These are phyloP conservation scores for Tribolium madens DNA, from an alignment of 1,140 invertebrate genomes.

Conservation along the genomic window DNA sequence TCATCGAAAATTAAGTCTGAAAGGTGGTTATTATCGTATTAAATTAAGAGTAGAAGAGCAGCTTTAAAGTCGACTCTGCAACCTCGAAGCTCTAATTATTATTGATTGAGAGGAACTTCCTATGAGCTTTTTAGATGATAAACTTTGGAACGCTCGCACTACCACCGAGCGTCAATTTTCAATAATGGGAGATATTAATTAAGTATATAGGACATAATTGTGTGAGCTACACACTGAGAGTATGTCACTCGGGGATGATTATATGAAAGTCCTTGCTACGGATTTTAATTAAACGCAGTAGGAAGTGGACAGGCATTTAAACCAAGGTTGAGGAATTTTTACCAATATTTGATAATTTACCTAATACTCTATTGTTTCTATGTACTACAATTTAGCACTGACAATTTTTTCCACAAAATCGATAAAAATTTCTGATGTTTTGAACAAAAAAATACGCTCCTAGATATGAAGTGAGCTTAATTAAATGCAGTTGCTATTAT, in stretches of 20 bases:
- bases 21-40: constrained; percentile 22
- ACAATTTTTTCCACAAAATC: too few species aligned
- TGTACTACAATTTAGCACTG: too few species aligned
- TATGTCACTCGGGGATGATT: background rate
- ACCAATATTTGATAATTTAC: background rate
- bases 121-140: constrained; percentile 14
- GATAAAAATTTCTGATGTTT: too few species aligned
- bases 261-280: background rate
- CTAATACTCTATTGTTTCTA: too few species aligned
- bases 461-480: background rate
- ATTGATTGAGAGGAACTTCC: constrained; percentile 6
- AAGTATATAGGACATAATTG: background rate
- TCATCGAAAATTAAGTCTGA: background rate
- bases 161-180: constrained; percentile 4
- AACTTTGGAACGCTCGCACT: background rate
- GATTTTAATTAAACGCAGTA: background rate
- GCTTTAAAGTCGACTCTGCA: constrained; percentile 14
- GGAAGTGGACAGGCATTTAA: background rate
- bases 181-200: constrained; percentile 22
- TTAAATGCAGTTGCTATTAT: background rate
- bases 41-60: constrained; percentile 12
- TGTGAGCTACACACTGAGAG: background rate
- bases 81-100: constrained; percentile 6
- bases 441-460: too few species aligned
- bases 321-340: background rate